A percentile compares a stretch with the other conserved stretches of the same genome.
Evolutionary conservation across 2,113 vertebrate species (phyloP).

Genomic region (Carassius auratus): DNA sequence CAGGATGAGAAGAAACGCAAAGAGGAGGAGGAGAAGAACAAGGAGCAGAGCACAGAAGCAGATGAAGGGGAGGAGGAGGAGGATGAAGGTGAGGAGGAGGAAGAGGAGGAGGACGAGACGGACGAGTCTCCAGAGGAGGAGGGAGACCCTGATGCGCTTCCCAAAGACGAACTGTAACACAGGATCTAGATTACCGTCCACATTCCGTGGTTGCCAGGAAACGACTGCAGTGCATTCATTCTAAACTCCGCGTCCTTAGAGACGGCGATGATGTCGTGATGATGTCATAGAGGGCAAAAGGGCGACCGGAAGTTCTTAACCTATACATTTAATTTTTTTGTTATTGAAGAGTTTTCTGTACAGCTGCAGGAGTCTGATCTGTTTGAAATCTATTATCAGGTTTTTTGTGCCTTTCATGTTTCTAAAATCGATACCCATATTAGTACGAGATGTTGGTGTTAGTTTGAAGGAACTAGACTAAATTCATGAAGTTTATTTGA

Average conservation of each 20-base stretch:
- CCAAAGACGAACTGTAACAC: conserved; percentile 78
- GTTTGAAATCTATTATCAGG: background rate
- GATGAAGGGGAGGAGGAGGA: conserved; percentile 53
- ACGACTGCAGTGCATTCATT: conserved; percentile 30
- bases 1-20: conserved; percentile 58
- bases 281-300: conserved; percentile 38
- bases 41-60: conserved; percentile 69
- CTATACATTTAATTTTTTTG: background rate
- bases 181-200: conserved; percentile 20
- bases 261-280: conserved; percentile 7
- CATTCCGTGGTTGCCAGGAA: conserved; percentile 34
- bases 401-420: conserved; percentile 8
- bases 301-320: conserved; percentile 9
- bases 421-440: background rate
- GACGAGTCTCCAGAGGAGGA: conserved; percentile 52
- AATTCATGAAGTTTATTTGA: conserved; percentile 10
- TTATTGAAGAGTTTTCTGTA: background rate
- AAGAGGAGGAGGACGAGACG: conserved; percentile 19
- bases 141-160: conserved; percentile 56
- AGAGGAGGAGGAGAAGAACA: conserved; percentile 71
- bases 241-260: background rate
- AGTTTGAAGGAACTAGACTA: background rate
- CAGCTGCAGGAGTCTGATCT: too few species aligned
- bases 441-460: background rate
- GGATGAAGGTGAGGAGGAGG: conserved; percentile 45